Conservation (phyloP, 2,797 vertebrate genomes). For the Cirrhinus mrigala region DNA sequence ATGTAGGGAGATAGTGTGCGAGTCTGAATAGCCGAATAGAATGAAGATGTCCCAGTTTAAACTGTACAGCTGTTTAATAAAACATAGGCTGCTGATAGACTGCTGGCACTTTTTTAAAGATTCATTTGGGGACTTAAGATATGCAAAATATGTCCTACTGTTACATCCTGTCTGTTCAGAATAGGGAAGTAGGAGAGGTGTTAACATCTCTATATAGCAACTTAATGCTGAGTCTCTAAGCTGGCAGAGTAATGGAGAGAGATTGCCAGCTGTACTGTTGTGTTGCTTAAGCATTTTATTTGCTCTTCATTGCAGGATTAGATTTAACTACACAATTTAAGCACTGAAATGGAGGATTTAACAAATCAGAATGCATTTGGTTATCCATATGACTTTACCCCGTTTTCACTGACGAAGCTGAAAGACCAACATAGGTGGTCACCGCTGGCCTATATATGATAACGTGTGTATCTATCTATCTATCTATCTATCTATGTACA, state of each 20-base stretch:
- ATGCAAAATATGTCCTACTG: slow-evolving; percentile 38
- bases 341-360: slow-evolving; percentile 34
- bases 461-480: background rate
- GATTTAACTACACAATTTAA: slow-evolving; percentile 48
- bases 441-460: background rate
- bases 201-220: slow-evolving; percentile 30
- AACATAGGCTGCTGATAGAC: slow-evolving; percentile 39
- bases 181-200: slow-evolving; percentile 28
- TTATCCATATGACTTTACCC: background rate
- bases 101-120: slow-evolving; percentile 43
- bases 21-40: slow-evolving; percentile 5
- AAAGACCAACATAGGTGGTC: background rate
- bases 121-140: slow-evolving; percentile 46
- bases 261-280: slow-evolving; percentile 37
- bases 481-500: no score
- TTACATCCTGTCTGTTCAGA: slow-evolving; percentile 37
- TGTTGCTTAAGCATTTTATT: slow-evolving; percentile 46
- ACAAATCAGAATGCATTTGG: background rate
- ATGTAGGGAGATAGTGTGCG: background rate
- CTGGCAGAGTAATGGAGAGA: slow-evolving; percentile 31
- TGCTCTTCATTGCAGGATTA: slow-evolving; percentile 47
- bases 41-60: slow-evolving; percentile 34
- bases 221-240: slow-evolving; percentile 35
- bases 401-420: background rate
- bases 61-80: slow-evolving; percentile 42